Evolutionary conservation across 2,113 vertebrate genomes (phyloP).

Genomic region (Zosterops hypoxanthus): DNA sequence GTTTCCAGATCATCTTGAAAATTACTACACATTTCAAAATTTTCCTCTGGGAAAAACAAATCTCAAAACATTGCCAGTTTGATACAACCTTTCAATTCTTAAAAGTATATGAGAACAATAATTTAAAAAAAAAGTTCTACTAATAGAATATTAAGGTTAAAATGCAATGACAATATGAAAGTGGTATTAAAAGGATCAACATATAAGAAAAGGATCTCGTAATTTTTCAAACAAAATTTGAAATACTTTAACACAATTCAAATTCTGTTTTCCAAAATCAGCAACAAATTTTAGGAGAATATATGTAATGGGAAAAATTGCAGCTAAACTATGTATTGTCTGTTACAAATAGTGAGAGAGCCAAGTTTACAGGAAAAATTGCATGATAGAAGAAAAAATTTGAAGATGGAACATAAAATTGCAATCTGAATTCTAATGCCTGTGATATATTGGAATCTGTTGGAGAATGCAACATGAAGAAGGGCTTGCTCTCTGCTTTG

Average conservation of each 20-base stretch:
- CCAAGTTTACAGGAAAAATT: neutral
- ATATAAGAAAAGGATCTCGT: neutral
- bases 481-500: neutral
- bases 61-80: neutral
- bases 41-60: neutral
- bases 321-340: neutral
- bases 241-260: neutral
- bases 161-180: neutral
- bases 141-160: neutral
- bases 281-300: neutral
- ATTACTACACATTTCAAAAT: neutral
- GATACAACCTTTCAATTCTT: neutral
- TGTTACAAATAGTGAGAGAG: accelerated
- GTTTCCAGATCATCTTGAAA: neutral
- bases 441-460: neutral
- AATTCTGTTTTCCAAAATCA: neutral
- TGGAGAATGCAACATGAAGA: neutral
- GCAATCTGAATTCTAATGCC: neutral
- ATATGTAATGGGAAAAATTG: neutral
- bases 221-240: neutral
- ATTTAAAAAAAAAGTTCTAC: neutral
- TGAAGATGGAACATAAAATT: neutral
- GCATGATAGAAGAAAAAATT: neutral
- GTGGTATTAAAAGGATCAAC: neutral
- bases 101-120: neutral